These are phyloP conservation scores for Abrostola tripartita DNA, from an alignment of 2,888 invertebrate species.

Conservation along the genomic window DNA sequence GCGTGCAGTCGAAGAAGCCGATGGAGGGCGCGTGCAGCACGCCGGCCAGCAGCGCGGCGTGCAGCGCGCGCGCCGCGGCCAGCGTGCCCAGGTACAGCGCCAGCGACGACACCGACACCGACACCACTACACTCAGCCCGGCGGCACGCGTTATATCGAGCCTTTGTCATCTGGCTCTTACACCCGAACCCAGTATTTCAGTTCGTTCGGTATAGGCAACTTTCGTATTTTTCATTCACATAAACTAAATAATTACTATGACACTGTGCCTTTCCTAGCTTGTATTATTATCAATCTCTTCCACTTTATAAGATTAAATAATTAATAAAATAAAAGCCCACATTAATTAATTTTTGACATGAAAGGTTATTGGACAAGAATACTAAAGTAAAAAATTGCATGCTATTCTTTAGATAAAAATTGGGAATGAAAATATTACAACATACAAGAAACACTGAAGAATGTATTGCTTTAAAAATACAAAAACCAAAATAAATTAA, in stretches of 20 bases:
- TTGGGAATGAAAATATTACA: slow-evolving; percentile 11
- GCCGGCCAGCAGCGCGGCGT: slow-evolving; percentile 89
- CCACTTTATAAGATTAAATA: no score
- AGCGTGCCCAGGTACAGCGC: slow-evolving; percentile 91
- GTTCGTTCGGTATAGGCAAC: no score
- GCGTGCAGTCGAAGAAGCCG: slow-evolving; percentile 94
- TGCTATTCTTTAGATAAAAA: slow-evolving; percentile 30
- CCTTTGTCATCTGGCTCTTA: no score
- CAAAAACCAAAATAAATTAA: no score
- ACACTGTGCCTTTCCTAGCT: no score
- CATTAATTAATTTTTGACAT: no score
- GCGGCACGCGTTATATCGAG: no score
- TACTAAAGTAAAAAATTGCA: slow-evolving; percentile 31
- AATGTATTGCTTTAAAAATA: background rate
- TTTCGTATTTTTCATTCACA: no score
- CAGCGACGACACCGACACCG: slow-evolving; percentile 90
- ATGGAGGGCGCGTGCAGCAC: slow-evolving; percentile 91
- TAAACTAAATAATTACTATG: no score
- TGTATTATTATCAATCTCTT: no score
- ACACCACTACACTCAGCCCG: slow-evolving; percentile 81
- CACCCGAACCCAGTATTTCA: no score
- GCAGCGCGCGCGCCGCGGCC: slow-evolving; percentile 89
- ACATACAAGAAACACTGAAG: slow-evolving; percentile 17
- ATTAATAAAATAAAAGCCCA: no score
- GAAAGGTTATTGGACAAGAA: background rate